These are phyloP conservation scores for Peromyscus polionotus DNA, from an alignment of 2,113 vertebrate species.

Conservation along the genomic window DNA sequence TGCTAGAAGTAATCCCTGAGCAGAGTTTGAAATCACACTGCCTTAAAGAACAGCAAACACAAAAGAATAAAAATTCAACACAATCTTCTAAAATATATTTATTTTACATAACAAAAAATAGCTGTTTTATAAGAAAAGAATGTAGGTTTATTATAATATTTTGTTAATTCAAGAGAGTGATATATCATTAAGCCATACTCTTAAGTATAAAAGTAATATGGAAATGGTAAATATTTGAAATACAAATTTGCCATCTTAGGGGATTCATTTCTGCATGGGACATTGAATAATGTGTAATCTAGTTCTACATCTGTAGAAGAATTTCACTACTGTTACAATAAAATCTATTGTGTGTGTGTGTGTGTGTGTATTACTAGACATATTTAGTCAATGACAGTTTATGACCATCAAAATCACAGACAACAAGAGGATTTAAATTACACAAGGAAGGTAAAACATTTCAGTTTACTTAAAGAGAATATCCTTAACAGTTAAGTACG, in stretches of 20 bases:
- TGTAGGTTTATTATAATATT: not conserved
- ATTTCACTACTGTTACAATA: not conserved
- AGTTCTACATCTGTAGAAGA: not conserved
- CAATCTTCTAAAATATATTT: constrained; percentile 28
- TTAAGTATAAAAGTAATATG: not conserved
- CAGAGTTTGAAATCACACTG: constrained; percentile 62
- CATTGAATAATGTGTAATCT: not conserved
- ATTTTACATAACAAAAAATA: not conserved
- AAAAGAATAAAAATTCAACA: not conserved
- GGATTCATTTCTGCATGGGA: not conserved
- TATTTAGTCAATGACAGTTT: not conserved
- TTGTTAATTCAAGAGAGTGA: not conserved
- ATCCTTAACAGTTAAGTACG: not conserved
- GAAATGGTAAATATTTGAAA: not conserved
- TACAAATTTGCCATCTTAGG: not conserved
- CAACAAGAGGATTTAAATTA: not conserved
- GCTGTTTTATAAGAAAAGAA: not conserved
- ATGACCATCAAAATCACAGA: not conserved
- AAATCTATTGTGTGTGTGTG: not conserved
- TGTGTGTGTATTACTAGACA: not conserved
- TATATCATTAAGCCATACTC: not conserved
- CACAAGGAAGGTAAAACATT: not conserved
- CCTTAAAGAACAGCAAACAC: constrained; percentile 55
- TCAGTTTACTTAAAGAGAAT: not conserved
- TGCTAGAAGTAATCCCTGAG: constrained; percentile 62